Evolutionary conservation across 2,113 vertebrate species (phyloP).

Genomic region (Narcine bancroftii): DNA sequence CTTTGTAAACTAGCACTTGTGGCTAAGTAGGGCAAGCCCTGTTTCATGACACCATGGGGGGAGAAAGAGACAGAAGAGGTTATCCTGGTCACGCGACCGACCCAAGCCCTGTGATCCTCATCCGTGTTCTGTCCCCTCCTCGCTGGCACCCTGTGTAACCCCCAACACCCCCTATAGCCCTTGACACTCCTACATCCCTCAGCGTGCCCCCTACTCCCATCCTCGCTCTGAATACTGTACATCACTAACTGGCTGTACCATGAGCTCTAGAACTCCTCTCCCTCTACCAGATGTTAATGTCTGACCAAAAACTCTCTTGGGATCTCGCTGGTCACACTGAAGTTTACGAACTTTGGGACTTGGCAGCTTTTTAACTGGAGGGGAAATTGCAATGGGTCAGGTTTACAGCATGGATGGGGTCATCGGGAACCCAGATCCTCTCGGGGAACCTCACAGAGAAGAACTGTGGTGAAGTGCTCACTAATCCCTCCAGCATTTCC

Average conservation of each 20-base stretch:
- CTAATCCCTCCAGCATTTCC: too few species aligned
- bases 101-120: neutral
- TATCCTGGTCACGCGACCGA: neutral
- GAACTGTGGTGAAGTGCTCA: too few species aligned
- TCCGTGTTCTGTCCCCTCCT: neutral
- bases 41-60: neutral
- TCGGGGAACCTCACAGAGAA: too few species aligned
- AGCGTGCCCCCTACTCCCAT: too few species aligned
- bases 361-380: too few species aligned
- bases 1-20: slow-evolving; percentile 18
- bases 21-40: slow-evolving; percentile 10
- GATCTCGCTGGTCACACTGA: too few species aligned
- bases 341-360: too few species aligned
- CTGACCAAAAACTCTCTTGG: too few species aligned
- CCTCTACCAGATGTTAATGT: too few species aligned
- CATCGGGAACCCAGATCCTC: neutral
- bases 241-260: neutral
- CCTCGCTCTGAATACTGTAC: too few species aligned
- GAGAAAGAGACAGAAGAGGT: slow-evolving; percentile 9
- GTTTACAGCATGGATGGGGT: too few species aligned
- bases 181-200: neutral
- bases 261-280: neutral
- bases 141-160: neutral
- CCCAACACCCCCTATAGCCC: too few species aligned
- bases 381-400: neutral